Evolutionary conservation across 2,113 vertebrate species (phyloP).

Genomic region (Oplegnathus fasciatus): DNA sequence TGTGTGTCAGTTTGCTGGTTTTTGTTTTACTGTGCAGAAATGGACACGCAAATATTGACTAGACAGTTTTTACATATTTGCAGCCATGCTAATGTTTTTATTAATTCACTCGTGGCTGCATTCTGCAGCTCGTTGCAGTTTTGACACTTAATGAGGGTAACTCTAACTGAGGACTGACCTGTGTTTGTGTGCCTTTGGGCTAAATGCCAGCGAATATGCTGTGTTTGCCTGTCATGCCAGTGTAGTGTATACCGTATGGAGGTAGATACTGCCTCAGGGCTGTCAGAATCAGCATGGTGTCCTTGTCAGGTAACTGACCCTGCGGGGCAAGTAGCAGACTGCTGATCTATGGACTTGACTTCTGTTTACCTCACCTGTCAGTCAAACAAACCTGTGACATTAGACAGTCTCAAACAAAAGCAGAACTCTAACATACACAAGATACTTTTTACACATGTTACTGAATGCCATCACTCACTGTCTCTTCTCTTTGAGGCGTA

Average conservation of each 20-base stretch:
- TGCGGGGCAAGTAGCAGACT: constrained; percentile 49
- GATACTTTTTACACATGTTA: background rate
- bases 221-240: constrained; percentile 74
- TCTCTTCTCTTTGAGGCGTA: constrained; percentile 12
- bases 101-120: constrained; percentile 57
- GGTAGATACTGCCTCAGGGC: constrained; percentile 62
- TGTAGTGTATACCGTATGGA: constrained; percentile 40
- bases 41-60: constrained; percentile 63
- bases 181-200: constrained; percentile 75
- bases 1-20: constrained; percentile 17
- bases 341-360: constrained; percentile 66
- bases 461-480: background rate
- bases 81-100: constrained; percentile 55
- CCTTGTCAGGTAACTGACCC: constrained; percentile 68
- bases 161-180: constrained; percentile 68
- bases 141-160: constrained; percentile 65
- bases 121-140: constrained; percentile 73
- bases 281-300: constrained; percentile 81
- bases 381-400: constrained; percentile 43
- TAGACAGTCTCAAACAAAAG: constrained; percentile 17
- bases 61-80: constrained; percentile 63
- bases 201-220: constrained; percentile 70
- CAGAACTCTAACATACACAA: background rate
- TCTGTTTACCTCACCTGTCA: constrained; percentile 57
- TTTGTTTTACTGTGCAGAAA: constrained; percentile 50